Percentiles rank a stretch among this genome's conserved stretches.
Evolutionary conservation across 2,113 vertebrate genomes (phyloP).

Genomic region (Crotalus horridus): DNA sequence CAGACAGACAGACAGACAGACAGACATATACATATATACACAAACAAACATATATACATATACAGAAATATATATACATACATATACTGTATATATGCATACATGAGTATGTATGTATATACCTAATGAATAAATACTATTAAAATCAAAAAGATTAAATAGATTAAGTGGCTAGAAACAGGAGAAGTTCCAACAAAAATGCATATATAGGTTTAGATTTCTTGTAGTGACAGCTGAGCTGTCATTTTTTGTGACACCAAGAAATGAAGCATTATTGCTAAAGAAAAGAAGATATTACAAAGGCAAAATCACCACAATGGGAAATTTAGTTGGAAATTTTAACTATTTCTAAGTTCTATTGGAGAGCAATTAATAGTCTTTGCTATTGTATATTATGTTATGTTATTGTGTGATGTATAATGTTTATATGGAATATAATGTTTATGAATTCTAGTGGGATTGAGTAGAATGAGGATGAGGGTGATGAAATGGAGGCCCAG

Average conservation of each 20-base stretch:
- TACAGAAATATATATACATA: too few relatives aligned
- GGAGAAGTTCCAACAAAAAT: neutral
- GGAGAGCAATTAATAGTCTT: constrained; percentile 40
- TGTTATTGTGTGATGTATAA: neutral
- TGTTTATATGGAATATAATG: neutral
- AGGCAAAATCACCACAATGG: constrained; percentile 15
- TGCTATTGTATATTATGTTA: constrained; percentile 38
- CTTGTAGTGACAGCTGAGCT: neutral
- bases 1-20: too few relatives aligned
- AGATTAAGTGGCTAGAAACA: neutral
- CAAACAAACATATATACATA: too few relatives aligned
- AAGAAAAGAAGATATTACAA: constrained; percentile 8
- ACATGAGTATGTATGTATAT: neutral
- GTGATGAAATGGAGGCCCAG: neutral
- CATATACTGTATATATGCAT: too few relatives aligned
- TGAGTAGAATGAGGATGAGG: neutral
- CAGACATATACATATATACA: too few relatives aligned
- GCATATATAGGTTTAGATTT: neutral
- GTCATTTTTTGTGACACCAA: neutral
- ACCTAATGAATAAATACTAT: neutral
- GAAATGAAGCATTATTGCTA: neutral
- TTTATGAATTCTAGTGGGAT: neutral
- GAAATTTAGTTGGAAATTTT: constrained; percentile 3
- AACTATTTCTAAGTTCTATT: constrained; percentile 33
- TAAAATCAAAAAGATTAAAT: neutral